A percentile compares a stretch with the other conserved stretches of the same genome.
phyloP scores from a whole-genome alignment of 2,888 invertebrate species.

The Cantharis flavilabris region DNA sequence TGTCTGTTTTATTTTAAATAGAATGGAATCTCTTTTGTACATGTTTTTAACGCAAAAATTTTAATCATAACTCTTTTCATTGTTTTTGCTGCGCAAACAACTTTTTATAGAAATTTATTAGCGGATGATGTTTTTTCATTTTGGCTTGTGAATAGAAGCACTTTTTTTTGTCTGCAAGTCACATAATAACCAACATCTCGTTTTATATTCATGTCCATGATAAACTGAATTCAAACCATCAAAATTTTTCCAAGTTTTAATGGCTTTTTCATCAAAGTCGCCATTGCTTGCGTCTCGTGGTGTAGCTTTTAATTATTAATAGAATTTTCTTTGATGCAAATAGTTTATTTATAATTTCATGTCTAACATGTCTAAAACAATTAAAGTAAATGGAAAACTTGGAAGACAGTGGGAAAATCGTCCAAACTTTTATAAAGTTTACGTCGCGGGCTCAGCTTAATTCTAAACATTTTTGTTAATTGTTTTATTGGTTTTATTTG shows the following conservation, averaged over 20 bases:
- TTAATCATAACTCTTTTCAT: not conserved
- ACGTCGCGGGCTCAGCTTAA: not conserved
- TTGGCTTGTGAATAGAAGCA: conserved; percentile 13
- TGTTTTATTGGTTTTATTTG: not conserved
- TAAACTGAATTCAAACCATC: conserved; percentile 3
- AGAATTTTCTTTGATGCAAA: not conserved
- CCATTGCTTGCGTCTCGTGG: not conserved
- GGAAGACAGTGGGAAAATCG: not conserved
- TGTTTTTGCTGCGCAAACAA: not conserved
- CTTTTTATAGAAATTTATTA: not conserved
- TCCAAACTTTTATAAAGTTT: not conserved
- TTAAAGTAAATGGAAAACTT: not conserved
- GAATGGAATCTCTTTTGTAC: not conserved
- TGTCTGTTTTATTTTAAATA: not conserved
- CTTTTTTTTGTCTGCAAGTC: conserved; percentile 1
- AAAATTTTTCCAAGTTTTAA: not conserved
- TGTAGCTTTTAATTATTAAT: not conserved
- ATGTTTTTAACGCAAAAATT: not conserved
- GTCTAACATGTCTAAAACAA: not conserved
- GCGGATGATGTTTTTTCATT: conserved; percentile 8
- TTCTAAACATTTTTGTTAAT: not conserved
- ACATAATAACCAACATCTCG: conserved; percentile 15
- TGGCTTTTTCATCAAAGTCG: not conserved
- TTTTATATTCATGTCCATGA: conserved; percentile 21
- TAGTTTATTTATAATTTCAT: not conserved